Base-by-base conservation (phyloP, 2,797 vertebrate genomes). In the Peromyscus eremicus region DNA sequence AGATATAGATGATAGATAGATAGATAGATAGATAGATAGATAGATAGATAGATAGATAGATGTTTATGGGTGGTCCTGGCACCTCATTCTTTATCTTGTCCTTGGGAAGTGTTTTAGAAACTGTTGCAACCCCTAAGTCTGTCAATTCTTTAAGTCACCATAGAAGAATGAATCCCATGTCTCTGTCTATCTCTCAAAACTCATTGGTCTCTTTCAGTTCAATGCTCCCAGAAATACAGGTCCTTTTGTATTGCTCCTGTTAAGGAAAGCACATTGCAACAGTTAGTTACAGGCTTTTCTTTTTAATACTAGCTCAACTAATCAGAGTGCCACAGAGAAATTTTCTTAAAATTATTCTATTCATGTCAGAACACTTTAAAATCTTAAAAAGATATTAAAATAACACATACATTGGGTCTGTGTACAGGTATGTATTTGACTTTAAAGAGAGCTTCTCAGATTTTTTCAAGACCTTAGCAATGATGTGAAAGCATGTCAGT, bases 381-480 rank as follows among this genome's bases (percentile, higher is more conserved):
- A 95, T 82, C 82, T 32, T 12, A 84, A 94, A 73, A 25, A 57
- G 93, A 96, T 89, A 92, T 60, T 96, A 95, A 96, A 97, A 91
- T 37, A 92, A 84, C 62, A 70, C 11, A 1, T 29, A 71, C 83
- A 83, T n/a, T 60, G 57, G 57, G 73, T 40, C 2, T 32, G 10
- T 91, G 87, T 87, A 21, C 21, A 93, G 94, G 14, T 52, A 91
- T 29, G 0, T n/a, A n/a, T 57, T 97, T 34, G 13, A 52, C 16
- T 96, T 94, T 89, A 83, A 90, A 92, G 84, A 85, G 13, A 37
- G 37, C 52, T 57, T 66, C 3, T 83, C 43, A 3, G 92, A 92
- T 95, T 95, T 98, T 98, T 96, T 86, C 4, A 95, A 96, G 77
- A 97, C 52, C 23, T 13, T 32, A 27, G 94, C 25, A 19, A 4